A percentile compares a stretch with the other conserved stretches of the same genome.
phyloP scores from a whole-genome alignment of 2,113 vertebrate species.

The Notothenia coriiceps region DNA sequence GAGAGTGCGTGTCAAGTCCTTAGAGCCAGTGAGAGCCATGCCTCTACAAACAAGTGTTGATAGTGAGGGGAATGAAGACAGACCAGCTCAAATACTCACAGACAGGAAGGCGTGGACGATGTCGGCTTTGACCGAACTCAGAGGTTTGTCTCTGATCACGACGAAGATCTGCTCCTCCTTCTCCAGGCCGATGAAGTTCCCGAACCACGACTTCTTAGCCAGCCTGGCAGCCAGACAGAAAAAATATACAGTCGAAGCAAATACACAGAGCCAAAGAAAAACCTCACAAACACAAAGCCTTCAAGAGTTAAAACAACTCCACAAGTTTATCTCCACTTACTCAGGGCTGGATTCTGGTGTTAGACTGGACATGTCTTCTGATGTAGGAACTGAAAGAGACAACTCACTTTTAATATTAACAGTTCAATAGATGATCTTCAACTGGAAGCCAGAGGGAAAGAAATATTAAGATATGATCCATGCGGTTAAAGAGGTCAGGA shows the following conservation, averaged over 20 bases:
- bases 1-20: constrained; percentile 38
- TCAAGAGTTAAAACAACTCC: not conserved
- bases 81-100: constrained; percentile 81
- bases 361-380: constrained; percentile 95
- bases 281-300: not conserved
- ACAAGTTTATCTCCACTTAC: constrained; percentile 80
- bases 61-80: constrained; percentile 33
- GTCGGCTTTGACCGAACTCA: constrained; percentile 95
- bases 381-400: constrained; percentile 89
- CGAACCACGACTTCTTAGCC: constrained; percentile 95
- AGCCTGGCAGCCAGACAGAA: constrained; percentile 79
- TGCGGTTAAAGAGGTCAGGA: not conserved
- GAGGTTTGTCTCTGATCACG: constrained; percentile 93
- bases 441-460: not conserved
- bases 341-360: constrained; percentile 96
- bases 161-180: constrained; percentile 96
- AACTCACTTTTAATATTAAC: constrained; percentile 10
- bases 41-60: constrained; percentile 42
- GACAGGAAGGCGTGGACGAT: constrained; percentile 95
- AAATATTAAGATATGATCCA: not conserved
- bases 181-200: constrained; percentile 94
- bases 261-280: constrained; percentile 1
- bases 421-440: not conserved
- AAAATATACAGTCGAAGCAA: constrained; percentile 11
- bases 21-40: constrained; percentile 59